Percentiles rank a stretch among this genome's conserved stretches.
phyloP scores from a whole-genome alignment of 2,888 invertebrate genomes.

The Thalpophila matura region DNA sequence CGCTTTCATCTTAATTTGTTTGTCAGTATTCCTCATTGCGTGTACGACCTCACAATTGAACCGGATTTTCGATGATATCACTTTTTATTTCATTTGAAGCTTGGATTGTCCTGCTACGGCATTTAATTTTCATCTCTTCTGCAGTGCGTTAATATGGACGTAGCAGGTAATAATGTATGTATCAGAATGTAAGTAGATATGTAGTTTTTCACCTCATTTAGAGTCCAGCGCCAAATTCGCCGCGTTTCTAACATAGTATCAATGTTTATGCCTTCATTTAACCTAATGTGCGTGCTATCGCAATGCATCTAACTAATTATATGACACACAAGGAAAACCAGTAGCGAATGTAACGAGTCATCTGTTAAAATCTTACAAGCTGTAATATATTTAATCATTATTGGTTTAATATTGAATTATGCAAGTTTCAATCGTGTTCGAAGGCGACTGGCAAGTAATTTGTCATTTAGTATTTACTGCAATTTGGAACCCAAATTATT shows the following conservation, averaged over 20 bases:
- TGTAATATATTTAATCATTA: slow-evolving; percentile 9
- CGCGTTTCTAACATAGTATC: slow-evolving; percentile 14
- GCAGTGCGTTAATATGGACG: neutral
- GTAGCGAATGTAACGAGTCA: slow-evolving; percentile 16
- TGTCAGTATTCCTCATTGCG: slow-evolving; percentile 13
- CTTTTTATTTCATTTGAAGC: slow-evolving; percentile 1
- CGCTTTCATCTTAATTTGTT: slow-evolving; percentile 26
- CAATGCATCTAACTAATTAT: slow-evolving; percentile 43
- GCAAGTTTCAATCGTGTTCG: slow-evolving; percentile 1
- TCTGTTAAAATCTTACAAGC: slow-evolving; percentile 25
- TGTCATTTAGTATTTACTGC: slow-evolving; percentile 13
- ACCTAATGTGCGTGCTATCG: slow-evolving; percentile 18
- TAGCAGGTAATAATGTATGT: neutral
- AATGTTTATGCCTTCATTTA: slow-evolving; percentile 37
- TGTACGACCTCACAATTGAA: slow-evolving; percentile 19
- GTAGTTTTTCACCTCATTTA: slow-evolving; percentile 15
- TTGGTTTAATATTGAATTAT: slow-evolving; percentile 31
- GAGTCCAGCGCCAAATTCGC: slow-evolving; percentile 1
- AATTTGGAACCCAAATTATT: slow-evolving; percentile 16
- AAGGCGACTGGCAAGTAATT: slow-evolving; percentile 17
- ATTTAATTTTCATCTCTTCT: too few species aligned
- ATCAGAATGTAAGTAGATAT: slow-evolving; percentile 17
- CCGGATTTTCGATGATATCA: slow-evolving; percentile 14
- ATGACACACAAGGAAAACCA: slow-evolving; percentile 48
- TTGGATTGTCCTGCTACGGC: neutral